Conservation (phyloP, 2,797 vertebrate genomes). For the Emydoidea blandingii region DNA sequence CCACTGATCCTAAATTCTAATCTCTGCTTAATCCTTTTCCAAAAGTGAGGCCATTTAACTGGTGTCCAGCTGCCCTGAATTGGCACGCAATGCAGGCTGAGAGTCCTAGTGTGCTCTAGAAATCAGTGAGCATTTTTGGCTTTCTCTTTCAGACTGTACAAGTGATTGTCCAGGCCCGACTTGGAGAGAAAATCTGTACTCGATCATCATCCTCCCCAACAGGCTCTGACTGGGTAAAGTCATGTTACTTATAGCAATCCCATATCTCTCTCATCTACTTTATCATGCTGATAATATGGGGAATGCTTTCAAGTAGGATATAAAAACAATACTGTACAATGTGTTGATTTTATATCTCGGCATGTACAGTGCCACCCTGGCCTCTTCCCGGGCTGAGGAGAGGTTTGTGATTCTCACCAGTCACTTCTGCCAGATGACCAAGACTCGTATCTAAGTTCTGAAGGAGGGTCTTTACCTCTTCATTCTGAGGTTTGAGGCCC, state of each 20-base stretch:
- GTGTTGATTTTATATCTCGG: neutral
- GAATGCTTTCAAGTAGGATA: neutral
- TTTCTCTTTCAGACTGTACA: conserved; percentile 91
- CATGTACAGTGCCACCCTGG: neutral
- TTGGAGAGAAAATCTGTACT: conserved; percentile 97
- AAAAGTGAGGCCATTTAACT: neutral
- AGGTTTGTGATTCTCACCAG: neutral
- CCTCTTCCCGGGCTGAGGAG: neutral
- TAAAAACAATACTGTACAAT: neutral
- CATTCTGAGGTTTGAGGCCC: neutral
- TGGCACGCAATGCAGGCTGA: neutral
- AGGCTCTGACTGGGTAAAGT: conserved; percentile 96
- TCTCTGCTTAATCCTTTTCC: neutral
- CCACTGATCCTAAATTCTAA: conserved; percentile 1
- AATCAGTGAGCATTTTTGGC: neutral
- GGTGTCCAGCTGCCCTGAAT: neutral
- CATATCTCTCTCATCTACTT: neutral
- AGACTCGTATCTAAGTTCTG: neutral
- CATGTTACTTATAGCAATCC: neutral
- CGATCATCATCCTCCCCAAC: conserved; percentile 96
- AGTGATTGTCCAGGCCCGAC: conserved; percentile 98
- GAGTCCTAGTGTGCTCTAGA: neutral
- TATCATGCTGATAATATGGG: neutral
- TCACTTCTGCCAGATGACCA: neutral
- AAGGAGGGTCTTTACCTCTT: neutral